phyloP scores from a whole-genome alignment of 1,140 invertebrate genomes.

The Leptinotarsa lineolata region DNA sequence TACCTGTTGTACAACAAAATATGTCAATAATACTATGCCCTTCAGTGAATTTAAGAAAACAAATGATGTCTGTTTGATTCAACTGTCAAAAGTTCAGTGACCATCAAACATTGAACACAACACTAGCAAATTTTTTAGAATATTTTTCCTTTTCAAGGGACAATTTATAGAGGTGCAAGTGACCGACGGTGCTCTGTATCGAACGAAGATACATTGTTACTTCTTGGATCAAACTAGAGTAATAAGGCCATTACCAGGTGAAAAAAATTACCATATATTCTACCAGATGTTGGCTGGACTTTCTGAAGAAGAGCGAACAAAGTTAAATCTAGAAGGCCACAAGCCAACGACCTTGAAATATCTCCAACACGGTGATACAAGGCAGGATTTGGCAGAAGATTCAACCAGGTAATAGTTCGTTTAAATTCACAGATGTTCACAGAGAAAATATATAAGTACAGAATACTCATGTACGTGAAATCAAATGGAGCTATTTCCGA shows the following conservation, averaged over 20 bases:
- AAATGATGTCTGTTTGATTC: too few relatives aligned
- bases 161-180: conserved; percentile 97
- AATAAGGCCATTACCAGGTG: conserved; percentile 79
- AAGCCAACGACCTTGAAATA: conserved; percentile 79
- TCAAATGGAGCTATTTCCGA: too few relatives aligned
- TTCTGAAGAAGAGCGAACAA: conserved; percentile 81
- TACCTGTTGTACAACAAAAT: too few relatives aligned
- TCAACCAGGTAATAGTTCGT: conserved; percentile 56
- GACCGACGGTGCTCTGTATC: conserved; percentile 91
- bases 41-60: too few relatives aligned
- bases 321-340: conserved; percentile 84
- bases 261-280: conserved; percentile 97
- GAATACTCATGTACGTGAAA: too few relatives aligned
- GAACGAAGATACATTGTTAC: conserved; percentile 95
- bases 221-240: conserved; percentile 92
- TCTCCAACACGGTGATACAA: conserved; percentile 74
- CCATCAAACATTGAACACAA: too few relatives aligned
- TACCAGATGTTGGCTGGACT: conserved; percentile 95
- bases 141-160: conserved; percentile 64
- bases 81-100: too few relatives aligned
- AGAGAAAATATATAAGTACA: too few relatives aligned
- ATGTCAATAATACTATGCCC: too few relatives aligned
- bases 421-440: too few relatives aligned
- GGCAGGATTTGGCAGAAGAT: conserved; percentile 78
- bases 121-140: neutral